Percentiles rank a stretch among this genome's conserved stretches.
These are phyloP conservation scores for Tupaia chinensis DNA, from an alignment of 2,113 vertebrate genomes.

Conservation along the genomic window DNA sequence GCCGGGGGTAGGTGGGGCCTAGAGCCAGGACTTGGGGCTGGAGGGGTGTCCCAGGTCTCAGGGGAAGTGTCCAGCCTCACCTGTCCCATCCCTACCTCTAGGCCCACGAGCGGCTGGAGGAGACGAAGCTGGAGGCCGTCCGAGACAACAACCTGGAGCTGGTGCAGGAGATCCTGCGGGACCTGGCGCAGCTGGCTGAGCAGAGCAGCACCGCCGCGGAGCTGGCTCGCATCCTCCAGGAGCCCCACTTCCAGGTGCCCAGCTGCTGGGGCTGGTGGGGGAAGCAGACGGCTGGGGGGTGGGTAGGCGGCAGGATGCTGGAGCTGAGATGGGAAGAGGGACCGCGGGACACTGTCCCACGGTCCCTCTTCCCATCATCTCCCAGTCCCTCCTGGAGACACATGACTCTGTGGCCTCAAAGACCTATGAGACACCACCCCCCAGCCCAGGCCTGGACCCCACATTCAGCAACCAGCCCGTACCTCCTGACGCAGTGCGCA, in stretches of 20 bases:
- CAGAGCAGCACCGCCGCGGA: slow-evolving; percentile 90
- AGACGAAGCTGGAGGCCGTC: slow-evolving; percentile 95
- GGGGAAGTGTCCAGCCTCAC: neutral
- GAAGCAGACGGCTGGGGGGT: rapidly evolving
- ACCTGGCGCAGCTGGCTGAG: slow-evolving; percentile 89
- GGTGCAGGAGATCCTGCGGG: slow-evolving; percentile 96
- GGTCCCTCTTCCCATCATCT: neutral
- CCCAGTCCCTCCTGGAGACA: slow-evolving; percentile 95
- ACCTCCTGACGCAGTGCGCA: slow-evolving; percentile 95
- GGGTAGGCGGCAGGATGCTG: neutral
- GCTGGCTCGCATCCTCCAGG: slow-evolving; percentile 93
- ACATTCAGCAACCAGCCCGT: slow-evolving; percentile 94
- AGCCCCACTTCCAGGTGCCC: slow-evolving; percentile 96
- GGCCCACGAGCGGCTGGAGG: slow-evolving; percentile 95
- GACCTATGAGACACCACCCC: slow-evolving; percentile 95
- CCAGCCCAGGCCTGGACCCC: slow-evolving; percentile 93
- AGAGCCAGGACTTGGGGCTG: neutral
- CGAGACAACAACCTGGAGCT: slow-evolving; percentile 96
- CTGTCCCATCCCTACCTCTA: slow-evolving; percentile 54
- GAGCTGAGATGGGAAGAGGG: neutral
- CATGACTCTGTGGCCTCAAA: slow-evolving; percentile 98
- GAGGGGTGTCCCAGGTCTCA: neutral
- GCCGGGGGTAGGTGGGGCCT: neutral
- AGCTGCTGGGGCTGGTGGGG: neutral
- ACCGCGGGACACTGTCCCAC: neutral